Percentiles rank a stretch among this genome's conserved stretches.
Evolutionary conservation across 1,140 invertebrate genomes (phyloP).

Genomic region (Cryptotermes secundus): DNA sequence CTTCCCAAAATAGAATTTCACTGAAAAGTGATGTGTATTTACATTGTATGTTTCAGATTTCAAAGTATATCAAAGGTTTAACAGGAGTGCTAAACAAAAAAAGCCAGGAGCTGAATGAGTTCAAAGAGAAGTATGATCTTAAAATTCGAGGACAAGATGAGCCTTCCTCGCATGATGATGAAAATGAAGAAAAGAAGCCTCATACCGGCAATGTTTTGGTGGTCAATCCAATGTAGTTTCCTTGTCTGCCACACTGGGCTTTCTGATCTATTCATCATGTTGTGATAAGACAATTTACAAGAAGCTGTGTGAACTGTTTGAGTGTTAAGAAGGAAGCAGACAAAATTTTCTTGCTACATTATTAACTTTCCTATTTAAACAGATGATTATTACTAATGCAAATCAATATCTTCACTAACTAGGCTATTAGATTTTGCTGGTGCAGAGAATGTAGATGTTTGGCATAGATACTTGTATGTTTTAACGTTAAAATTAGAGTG

Average conservation of each 20-base stretch:
- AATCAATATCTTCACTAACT: neutral
- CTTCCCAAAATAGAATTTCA: too few relatives aligned
- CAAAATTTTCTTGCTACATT: neutral
- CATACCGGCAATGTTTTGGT: constrained; percentile 31
- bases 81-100: constrained; percentile 82
- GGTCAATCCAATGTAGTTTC: constrained; percentile 23
- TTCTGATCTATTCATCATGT: constrained; percentile 15
- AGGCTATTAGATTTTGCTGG: neutral
- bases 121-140: constrained; percentile 89
- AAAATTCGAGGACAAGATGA: constrained; percentile 67
- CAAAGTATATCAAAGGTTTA: constrained; percentile 72
- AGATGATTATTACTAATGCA: constrained; percentile 11
- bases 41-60: constrained; percentile 56
- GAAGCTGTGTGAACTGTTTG: neutral
- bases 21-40: too few relatives aligned
- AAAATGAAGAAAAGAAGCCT: constrained; percentile 23
- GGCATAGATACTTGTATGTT: neutral
- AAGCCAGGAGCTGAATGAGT: constrained; percentile 89
- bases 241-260: neutral
- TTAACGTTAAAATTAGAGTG: neutral
- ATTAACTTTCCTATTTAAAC: neutral
- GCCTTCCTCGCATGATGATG: neutral
- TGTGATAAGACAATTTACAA: neutral
- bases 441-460: neutral
- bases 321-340: neutral